Percentiles rank a stretch among this genome's conserved stretches.
These are phyloP conservation scores for Pristionchus fissidentatus DNA, from an alignment of 2,888 invertebrate genomes.

Conservation along the genomic window DNA sequence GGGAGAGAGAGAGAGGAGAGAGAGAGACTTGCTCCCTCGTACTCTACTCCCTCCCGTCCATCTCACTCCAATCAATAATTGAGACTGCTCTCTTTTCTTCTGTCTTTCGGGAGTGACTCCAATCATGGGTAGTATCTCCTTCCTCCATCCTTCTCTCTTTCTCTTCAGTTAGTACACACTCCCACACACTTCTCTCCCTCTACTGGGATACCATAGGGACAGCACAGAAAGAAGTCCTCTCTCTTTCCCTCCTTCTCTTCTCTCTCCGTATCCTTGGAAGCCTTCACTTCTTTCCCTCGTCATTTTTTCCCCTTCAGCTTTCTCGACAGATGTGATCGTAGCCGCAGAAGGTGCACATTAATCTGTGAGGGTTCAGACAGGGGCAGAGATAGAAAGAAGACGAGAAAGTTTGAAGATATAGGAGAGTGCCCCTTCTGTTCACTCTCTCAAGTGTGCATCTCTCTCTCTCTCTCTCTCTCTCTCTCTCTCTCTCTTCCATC, in stretches of 20 bases:
- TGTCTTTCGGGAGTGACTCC: too few relatives aligned
- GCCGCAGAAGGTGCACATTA: slow-evolving; percentile 29
- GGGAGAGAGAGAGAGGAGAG: not conserved
- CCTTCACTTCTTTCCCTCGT: not conserved
- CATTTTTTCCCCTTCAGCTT: not conserved
- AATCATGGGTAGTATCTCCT: too few relatives aligned
- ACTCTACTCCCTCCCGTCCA: not conserved
- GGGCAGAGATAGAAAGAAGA: not conserved
- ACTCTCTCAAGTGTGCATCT: not conserved
- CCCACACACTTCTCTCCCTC: slow-evolving; percentile 15
- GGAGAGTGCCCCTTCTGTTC: not conserved
- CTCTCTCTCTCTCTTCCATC: not conserved
- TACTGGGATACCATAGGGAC: not conserved
- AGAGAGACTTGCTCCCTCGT: not conserved
- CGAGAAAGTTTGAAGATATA: not conserved
- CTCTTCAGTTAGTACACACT: slow-evolving; percentile 14
- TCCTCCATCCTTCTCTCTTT: not conserved
- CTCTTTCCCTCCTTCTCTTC: not conserved
- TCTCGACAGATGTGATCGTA: slow-evolving; percentile 39
- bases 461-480: not conserved
- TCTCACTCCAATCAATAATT: slow-evolving; percentile 1
- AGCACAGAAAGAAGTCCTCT: slow-evolving; percentile 7
- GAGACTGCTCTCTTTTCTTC: not conserved
- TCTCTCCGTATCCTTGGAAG: not conserved
- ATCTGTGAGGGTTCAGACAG: not conserved